Base-by-base conservation (phyloP, 2,797 vertebrate species). In the Micrastur ruficollis region DNA sequence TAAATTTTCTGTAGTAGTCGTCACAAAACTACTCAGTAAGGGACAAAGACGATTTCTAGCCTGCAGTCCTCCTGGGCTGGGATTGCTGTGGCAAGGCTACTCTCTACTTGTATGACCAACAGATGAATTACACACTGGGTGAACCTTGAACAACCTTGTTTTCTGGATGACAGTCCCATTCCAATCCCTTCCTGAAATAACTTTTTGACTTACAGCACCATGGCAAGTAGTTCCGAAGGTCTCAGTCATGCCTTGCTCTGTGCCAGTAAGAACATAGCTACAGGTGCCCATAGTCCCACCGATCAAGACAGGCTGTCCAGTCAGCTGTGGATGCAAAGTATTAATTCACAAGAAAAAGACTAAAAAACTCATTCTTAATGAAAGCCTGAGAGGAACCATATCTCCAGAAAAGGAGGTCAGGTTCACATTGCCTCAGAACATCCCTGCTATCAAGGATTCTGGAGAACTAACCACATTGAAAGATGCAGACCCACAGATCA, bases 241-340 rank as follows among this genome's bases (percentile, higher is more conserved):
- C 97, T 99, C 99, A 1, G 98, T 99, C 99, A 99, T 99, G 93
- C 99, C 99, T 75, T 99, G 98, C 9, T 99, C 99, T 0, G 99
- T 99, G 66, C 99, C 99, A 1, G 99, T 99, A 65, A 99, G 98
- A 82, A 99, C 99, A 3, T 99, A 99, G 92, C 99, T 99, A 93
- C 99, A 99, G 67, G 99, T 99, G 42, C 99, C 99, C 99, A 99
- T 99, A 12, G 99, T 99, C 62, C 99, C 99, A 0, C 99, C 99
- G 4, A 99, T 99, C 95, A 99, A 96, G 70, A 99, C 99, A 3
- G 99, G 99, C 90, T 99, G 99, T 42, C 99, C 99, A 9, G 99
- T 99, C 80, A 99, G 98, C 99, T 99, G 98, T 56, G 62, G 93
- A 79, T 15, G 52, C 36, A 97, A 74, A 76, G 55, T 31, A 61